Evolutionary conservation across 1,140 invertebrate genomes (phyloP).

Genomic region (Drosophila erecta): DNA sequence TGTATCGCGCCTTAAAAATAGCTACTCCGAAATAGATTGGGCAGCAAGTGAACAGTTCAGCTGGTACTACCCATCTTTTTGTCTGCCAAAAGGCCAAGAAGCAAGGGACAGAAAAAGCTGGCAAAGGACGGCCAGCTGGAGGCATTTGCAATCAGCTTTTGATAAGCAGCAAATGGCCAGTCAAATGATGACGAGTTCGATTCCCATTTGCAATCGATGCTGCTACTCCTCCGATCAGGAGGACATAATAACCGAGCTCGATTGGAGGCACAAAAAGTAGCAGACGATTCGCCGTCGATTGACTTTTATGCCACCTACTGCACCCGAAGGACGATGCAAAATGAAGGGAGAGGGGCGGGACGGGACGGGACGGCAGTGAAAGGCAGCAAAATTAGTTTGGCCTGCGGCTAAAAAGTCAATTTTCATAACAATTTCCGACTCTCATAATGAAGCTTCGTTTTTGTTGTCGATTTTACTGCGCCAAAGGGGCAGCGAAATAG

Average conservation of each 20-base stretch:
- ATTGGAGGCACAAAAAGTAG: slow-evolving; percentile 23
- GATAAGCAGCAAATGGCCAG: slow-evolving; percentile 80
- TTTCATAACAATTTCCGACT: slow-evolving; percentile 80
- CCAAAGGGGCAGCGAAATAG: slow-evolving; percentile 17
- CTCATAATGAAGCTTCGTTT: slow-evolving; percentile 72
- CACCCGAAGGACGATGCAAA: slow-evolving; percentile 9
- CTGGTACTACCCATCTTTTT: background rate
- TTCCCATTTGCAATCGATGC: slow-evolving; percentile 30
- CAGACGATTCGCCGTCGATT: slow-evolving; percentile 52
- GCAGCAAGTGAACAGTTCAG: background rate
- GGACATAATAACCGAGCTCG: slow-evolving; percentile 17
- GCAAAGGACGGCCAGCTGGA: slow-evolving; percentile 44
- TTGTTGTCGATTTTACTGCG: slow-evolving; percentile 65
- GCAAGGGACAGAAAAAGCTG: slow-evolving; percentile 11
- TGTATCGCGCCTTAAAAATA: background rate
- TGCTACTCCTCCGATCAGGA: slow-evolving; percentile 5
- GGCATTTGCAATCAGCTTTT: slow-evolving; percentile 80
- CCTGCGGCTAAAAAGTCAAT: slow-evolving; percentile 74
- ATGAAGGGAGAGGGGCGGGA: slow-evolving; percentile 2
- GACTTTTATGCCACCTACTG: slow-evolving; percentile 61
- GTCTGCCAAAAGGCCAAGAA: slow-evolving; percentile 1
- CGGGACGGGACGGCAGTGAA: slow-evolving; percentile 18
- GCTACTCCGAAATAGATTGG: background rate
- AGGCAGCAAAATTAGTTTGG: slow-evolving; percentile 75
- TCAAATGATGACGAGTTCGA: slow-evolving; percentile 76